Percentiles rank a stretch among this genome's conserved stretches.
Conservation (phyloP, 1,140 invertebrate species). For the Zaprionus vittiger region DNA sequence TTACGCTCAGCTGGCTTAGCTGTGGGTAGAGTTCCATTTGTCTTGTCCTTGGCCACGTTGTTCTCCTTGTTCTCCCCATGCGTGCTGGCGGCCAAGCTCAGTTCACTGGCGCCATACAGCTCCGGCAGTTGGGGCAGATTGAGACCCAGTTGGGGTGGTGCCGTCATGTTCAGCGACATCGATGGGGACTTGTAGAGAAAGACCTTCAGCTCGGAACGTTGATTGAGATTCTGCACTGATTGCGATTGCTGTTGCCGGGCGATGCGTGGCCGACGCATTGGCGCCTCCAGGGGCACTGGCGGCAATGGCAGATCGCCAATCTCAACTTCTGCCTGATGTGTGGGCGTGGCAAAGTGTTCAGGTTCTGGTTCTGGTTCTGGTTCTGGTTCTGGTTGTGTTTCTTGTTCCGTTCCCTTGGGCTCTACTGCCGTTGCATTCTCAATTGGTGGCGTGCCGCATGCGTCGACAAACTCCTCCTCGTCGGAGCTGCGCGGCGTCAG, state of each 20-base stretch:
- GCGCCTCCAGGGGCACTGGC: constrained; percentile 32
- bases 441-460: constrained; percentile 55
- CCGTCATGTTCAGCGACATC: constrained; percentile 66
- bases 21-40: background rate
- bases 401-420: background rate
- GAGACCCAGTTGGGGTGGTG: constrained; percentile 44
- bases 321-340: constrained; percentile 17
- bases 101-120: constrained; percentile 63
- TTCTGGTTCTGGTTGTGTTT: background rate
- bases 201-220: constrained; percentile 74
- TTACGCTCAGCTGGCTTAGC: constrained; percentile 9
- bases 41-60: constrained; percentile 9
- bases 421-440: constrained; percentile 15
- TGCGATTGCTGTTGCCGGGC: constrained; percentile 67
- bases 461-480: constrained; percentile 77
- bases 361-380: background rate
- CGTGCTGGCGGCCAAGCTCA: constrained; percentile 57
- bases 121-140: constrained; percentile 73
- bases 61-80: constrained; percentile 52
- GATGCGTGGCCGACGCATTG: constrained; percentile 51
- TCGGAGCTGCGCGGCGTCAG: constrained; percentile 73
- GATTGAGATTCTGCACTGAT: constrained; percentile 76
- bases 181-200: constrained; percentile 78
- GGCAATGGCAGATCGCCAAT: background rate
- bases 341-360: constrained; percentile 41